Base-by-base conservation (phyloP, 1,140 invertebrate species). In the Pseudobourletiella spinata region DNA sequence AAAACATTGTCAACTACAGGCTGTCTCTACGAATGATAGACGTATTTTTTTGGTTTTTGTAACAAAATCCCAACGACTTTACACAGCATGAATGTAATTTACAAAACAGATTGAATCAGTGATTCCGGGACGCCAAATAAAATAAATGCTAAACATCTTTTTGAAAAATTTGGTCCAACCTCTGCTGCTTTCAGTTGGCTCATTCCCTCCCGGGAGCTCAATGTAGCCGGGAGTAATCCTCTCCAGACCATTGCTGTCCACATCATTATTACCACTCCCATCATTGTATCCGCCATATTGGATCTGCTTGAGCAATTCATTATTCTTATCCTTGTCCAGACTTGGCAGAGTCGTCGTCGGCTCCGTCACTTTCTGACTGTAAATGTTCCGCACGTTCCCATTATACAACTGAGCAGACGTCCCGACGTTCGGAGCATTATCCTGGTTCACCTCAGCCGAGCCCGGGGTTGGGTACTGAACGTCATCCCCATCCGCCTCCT, bases 371-470 rank as follows among this genome's bases (percentile, higher is more conserved):
- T 51, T 51, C 20, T 51, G 15, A 51, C 22, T 26, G 48, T 26
- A 51, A 3, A 51, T 3, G 22, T 14, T 51, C 25, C 63, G n/a
- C 11, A 65, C 50, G 43, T 60, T 57, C 18, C 26, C 57, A 65
- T 57, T 65, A 20, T 60, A 65, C 1, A 60, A 50, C 44, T 65
- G 63, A 50, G 51, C 29, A 0, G 26, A 26, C 6, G 63, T 65
- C 18, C 63, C 63, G 6, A 65, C 18, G 39, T 57, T 29, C 22
- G 55, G 35, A 4, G 39, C 29, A 26, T 24, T 51, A 15, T 44
- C 57, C n/a, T 51, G 26, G 30, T 51, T 54, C 32, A 60, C 48
- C n/a, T 25, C 20, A 20, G 39, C 25, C 18, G 51, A 28, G 1
- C 29, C 32, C 2, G 58, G 58, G 26, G 60, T 62, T 30, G 52